phyloP scores from a whole-genome alignment of 2,888 invertebrate species.

The Rhogogaster chlorosoma region DNA sequence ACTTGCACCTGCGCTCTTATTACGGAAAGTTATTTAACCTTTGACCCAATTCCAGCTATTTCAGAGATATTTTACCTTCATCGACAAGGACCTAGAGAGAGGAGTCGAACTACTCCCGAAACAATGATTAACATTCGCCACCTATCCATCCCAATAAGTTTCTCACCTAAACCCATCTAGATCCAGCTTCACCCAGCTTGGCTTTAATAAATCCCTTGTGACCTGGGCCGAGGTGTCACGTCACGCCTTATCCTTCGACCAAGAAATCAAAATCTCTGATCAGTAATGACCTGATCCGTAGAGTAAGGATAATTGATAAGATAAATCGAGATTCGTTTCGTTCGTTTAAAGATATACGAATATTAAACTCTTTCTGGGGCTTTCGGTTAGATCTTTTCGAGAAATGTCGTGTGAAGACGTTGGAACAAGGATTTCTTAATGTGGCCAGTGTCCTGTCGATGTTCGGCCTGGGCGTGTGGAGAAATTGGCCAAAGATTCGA shows the following conservation, averaged over 20 bases:
- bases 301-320: neutral
- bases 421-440: neutral
- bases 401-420: neutral
- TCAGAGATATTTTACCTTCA: neutral
- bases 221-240: neutral
- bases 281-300: neutral
- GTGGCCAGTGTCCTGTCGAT: neutral
- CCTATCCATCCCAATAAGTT: neutral
- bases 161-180: neutral
- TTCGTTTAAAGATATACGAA: neutral
- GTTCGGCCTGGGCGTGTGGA: neutral
- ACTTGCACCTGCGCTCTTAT: neutral
- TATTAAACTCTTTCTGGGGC: neutral
- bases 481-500: slow-evolving; percentile 41
- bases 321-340: neutral
- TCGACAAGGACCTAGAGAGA: neutral
- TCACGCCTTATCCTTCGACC: neutral
- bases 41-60: neutral
- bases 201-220: slow-evolving; percentile 3
- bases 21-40: neutral
- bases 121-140: slow-evolving; percentile 2
- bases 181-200: slow-evolving; percentile 1
- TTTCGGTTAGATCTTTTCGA: neutral
- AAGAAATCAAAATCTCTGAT: neutral
- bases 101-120: neutral